Evolutionary conservation across 2,888 invertebrate species (phyloP), one percentile per base, ranked within the genome.

Genomic region (Yponomeuta sedellus): DNA sequence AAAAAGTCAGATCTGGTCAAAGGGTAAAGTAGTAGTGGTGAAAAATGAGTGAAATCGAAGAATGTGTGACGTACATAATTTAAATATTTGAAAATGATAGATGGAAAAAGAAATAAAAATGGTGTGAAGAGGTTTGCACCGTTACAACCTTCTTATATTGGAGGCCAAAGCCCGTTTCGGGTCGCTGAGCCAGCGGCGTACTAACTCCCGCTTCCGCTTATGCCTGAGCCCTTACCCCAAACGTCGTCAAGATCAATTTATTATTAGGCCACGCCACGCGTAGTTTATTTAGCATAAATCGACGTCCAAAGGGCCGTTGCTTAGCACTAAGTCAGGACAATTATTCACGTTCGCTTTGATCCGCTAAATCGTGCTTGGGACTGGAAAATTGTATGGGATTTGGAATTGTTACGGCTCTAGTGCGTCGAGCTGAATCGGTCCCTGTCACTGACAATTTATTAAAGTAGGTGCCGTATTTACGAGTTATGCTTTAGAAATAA

Each of bases 251-350:
- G 81, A 85, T 88, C 85, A 87, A 88, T 88, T 88, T 88, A 87
- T 86, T 81, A 80, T 79, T 76, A 66, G 68, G 59, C 25, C 34
- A 28, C 62, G 76, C 74, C 82, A 82, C 85, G 88, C 83, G 86
- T 85, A 82, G 77, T 88, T 84, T 86, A 84, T 86, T 88, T 88
- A 83, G 86, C 85, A 85, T 85, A 83, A 87, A 87, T 82, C 75
- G 78, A 80, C 83, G 85, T 83, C 83, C 79, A 78, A 85, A 81
- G 78, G 76, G 75, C 80, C 79, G 82, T 85, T 87, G 87, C 82
- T 78, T 78, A 73, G 77, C 70, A 71, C 71, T 70, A 74, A 77
- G 73, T 71, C 71, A 73, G 67, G 44, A 52, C 69, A 73, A 72
- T 75, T 80, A 79, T 82, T 79, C 77, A 75, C 75, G 73, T 72